Conservation (phyloP, 2,888 invertebrate species). For the Fabriciana adippe region DNA sequence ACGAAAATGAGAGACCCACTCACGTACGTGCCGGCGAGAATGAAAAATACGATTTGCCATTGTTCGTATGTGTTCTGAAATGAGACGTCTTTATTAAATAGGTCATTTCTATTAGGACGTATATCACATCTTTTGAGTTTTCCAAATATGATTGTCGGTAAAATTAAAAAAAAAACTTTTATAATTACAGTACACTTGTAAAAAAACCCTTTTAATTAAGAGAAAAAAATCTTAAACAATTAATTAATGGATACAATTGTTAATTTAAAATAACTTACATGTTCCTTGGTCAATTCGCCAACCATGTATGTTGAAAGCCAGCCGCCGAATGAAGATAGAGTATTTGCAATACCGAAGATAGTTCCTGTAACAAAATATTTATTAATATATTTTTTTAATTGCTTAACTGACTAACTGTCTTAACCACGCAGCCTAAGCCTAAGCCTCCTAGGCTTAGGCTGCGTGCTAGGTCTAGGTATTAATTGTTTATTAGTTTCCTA, state of each 20-base stretch:
- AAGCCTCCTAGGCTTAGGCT: no score
- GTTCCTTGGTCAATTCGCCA: constrained; percentile 87
- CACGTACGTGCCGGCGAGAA: constrained; percentile 87
- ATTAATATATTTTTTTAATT: not conserved
- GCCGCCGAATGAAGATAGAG: constrained; percentile 91
- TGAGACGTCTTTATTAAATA: not conserved
- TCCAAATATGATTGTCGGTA: not conserved
- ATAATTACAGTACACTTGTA: no score
- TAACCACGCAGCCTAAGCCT: not conserved
- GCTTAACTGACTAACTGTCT: not conserved
- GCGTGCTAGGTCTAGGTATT: no score
- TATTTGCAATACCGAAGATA: constrained; percentile 94
- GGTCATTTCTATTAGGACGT: not conserved
- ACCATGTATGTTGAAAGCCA: constrained; percentile 92
- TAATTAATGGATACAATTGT: not conserved
- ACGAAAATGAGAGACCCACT: constrained; percentile 85
- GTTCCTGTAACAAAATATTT: constrained; percentile 80
- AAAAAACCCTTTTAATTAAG: no score
- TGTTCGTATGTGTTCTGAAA: constrained; percentile 86
- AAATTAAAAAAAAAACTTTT: no score
- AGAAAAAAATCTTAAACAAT: no score
- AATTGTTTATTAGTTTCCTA: no score
- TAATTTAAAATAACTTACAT: constrained; percentile 74
- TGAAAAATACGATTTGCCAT: constrained; percentile 93
- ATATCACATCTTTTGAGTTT: not conserved